Base-by-base conservation (phyloP, 2,888 invertebrate species). In the Drosophila quasianomalipes region DNA sequence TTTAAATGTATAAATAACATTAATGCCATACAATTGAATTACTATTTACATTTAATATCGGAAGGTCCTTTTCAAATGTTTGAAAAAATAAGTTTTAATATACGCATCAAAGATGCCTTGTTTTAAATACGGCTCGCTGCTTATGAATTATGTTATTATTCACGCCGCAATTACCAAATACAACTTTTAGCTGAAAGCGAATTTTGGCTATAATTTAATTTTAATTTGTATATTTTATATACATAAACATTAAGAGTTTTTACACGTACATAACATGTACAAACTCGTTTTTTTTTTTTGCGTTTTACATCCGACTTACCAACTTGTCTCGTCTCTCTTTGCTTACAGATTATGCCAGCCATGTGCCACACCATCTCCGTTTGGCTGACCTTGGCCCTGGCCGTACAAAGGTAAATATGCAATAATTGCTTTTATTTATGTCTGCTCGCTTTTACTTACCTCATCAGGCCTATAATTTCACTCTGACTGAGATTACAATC, bases 301-400 rank as follows among this genome's bases (percentile, higher is more conserved):
- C 19, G 6, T 35, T 35, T 49, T 14, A n/a, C 54, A 35, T 59
- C 35, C 51, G 39, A 60, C 73, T 71, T 58, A 54, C 51, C 22
- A 9, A 28, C 6, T 28, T 53, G 9, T 69, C 22, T 22, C 22
- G 54, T 26, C 16, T 61, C 41, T 64, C 28, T 69, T 63, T 75
- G 49, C 69, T 92, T 92, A 10, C 91, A 94, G 94, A 90, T 93
- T 70, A 89, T 98, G 81, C 98, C 98, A 30, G 96, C 97, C 30
- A 95, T 98, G 94, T 98, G 98, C 93, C 98, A 98, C 94, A 98
- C 98, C 6, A 97, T 98, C 6, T 97, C 98, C 83, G 98, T 98
- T 75, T 98, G 98, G 98, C 94, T 98, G 85, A 98, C 98, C 0
- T 94, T 98, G 80, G 97, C 97, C 0, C 94, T 99, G 74, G 98